A percentile compares a stretch with the other conserved stretches of the same genome.
phyloP scores from a whole-genome alignment of 2,888 invertebrate genomes.

The Drosophila anomelani region DNA sequence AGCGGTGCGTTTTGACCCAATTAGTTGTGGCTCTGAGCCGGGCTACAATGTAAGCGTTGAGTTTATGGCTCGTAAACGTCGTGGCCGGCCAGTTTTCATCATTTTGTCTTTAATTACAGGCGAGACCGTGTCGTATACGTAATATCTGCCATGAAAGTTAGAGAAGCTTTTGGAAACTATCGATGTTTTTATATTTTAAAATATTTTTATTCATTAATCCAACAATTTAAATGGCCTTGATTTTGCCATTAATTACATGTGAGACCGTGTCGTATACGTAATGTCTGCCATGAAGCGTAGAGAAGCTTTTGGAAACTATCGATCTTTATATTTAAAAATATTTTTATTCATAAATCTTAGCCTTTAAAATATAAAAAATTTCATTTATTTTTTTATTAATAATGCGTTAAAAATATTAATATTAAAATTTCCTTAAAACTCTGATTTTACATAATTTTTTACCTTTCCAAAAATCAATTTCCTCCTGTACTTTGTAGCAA shows the following conservation, averaged over 20 bases:
- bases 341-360: background rate
- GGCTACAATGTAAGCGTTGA: slow-evolving; percentile 61
- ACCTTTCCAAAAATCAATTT: background rate
- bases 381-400: background rate
- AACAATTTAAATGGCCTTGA: background rate
- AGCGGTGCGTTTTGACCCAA: slow-evolving; percentile 66
- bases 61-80: slow-evolving; percentile 79
- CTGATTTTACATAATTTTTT: background rate
- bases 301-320: background rate
- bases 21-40: slow-evolving; percentile 58
- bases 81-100: slow-evolving; percentile 56
- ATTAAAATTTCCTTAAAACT: background rate
- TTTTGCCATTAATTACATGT: slow-evolving; percentile 51
- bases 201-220: background rate
- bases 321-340: background rate
- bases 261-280: slow-evolving; percentile 64
- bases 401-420: background rate
- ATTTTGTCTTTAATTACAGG: slow-evolving; percentile 60
- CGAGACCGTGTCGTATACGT: slow-evolving; percentile 64
- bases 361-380: too few species aligned
- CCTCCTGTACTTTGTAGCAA: background rate
- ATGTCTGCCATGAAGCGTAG: slow-evolving; percentile 2
- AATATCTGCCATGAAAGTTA: slow-evolving; percentile 14
- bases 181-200: background rate
- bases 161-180: background rate